A percentile compares a stretch with the other conserved stretches of the same genome.
These are phyloP conservation scores for Verasper variegatus DNA, from an alignment of 2,113 vertebrate genomes.

Conservation along the genomic window DNA sequence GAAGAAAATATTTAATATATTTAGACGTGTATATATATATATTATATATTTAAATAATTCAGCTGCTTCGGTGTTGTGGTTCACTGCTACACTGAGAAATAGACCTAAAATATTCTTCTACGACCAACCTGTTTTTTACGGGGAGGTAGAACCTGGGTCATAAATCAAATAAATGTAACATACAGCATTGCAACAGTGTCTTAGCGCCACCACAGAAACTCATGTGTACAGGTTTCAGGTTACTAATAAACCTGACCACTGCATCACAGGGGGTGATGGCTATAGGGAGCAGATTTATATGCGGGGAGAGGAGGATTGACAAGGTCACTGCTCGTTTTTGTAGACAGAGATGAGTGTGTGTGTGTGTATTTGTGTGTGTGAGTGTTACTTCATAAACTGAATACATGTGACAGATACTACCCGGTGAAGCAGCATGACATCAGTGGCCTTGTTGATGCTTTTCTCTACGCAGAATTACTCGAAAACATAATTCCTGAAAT, in stretches of 20 bases:
- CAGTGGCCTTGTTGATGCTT: background rate
- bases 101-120: too few species aligned
- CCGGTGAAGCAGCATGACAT: background rate
- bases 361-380: background rate
- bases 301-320: conserved; percentile 17
- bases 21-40: too few species aligned
- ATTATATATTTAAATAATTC: too few species aligned
- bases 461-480: background rate
- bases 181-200: background rate
- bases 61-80: too few species aligned
- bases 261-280: conserved; percentile 20
- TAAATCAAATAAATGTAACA: background rate
- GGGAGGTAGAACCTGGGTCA: too few species aligned
- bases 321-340: conserved; percentile 54
- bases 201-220: conserved; percentile 5
- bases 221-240: conserved; percentile 33
- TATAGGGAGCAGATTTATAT: conserved; percentile 39
- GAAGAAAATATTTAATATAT: too few species aligned
- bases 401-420: background rate
- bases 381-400: background rate
- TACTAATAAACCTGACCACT: conserved; percentile 48
- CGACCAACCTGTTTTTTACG: too few species aligned
- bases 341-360: conserved; percentile 26
- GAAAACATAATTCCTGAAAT: background rate
- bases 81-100: too few species aligned